A percentile compares a stretch with the other conserved stretches of the same genome.
These are phyloP conservation scores for Lydus trimaculatus DNA, from an alignment of 2,888 invertebrate species.

Conservation along the genomic window DNA sequence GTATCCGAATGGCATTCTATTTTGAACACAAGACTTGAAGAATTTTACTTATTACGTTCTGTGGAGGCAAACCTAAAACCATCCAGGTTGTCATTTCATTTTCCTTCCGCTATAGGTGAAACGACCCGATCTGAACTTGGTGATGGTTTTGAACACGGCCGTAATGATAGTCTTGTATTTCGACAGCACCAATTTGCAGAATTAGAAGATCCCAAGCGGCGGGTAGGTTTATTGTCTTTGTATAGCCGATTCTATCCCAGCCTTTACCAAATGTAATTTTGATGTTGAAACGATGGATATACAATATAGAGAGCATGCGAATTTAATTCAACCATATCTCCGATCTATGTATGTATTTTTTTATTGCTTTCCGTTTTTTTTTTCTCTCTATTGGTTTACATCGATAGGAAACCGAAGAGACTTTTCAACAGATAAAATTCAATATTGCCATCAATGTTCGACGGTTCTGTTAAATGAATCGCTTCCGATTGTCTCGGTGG, in stretches of 20 bases:
- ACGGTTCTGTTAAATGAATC: background rate
- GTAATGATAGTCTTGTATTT: slow-evolving; percentile 28
- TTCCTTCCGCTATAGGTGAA: background rate
- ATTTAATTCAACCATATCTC: slow-evolving; percentile 20
- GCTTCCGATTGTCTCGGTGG: background rate
- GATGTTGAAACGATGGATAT: slow-evolving; percentile 11
- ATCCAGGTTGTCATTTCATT: background rate
- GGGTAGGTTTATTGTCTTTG: slow-evolving; percentile 29
- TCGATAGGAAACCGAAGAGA: background rate
- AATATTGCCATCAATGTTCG: background rate
- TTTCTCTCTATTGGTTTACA: background rate
- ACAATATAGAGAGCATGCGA: slow-evolving; percentile 16
- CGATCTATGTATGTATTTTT: background rate
- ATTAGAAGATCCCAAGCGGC: slow-evolving; percentile 32
- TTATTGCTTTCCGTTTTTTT: background rate
- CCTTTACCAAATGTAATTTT: slow-evolving; percentile 15
- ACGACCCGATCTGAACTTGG: slow-evolving; percentile 17
- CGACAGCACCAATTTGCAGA: slow-evolving; percentile 33
- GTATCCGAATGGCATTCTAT: background rate
- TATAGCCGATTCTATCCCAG: slow-evolving; percentile 25
- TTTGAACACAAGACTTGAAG: background rate
- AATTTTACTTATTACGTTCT: background rate
- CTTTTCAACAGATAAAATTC: background rate
- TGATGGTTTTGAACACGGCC: slow-evolving; percentile 15
- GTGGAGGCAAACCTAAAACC: background rate